Conservation (phyloP, 2,888 invertebrate species). For the Apodemia duryi region DNA sequence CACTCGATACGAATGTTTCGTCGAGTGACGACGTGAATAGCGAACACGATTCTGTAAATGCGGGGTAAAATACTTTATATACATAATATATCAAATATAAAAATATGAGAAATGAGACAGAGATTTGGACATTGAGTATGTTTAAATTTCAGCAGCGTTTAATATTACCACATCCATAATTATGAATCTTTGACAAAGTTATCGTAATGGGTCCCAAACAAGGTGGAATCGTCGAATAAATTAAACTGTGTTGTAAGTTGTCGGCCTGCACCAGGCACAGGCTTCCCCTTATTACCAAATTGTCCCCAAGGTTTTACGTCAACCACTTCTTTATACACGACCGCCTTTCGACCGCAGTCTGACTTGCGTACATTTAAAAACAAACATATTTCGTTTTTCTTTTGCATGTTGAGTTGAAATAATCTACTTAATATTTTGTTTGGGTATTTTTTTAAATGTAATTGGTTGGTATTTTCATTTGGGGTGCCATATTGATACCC, state of each 20-base stretch:
- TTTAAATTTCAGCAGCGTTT: neutral
- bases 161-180: conserved; percentile 2
- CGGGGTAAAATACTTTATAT: too few relatives aligned
- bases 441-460: too few relatives aligned
- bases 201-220: conserved; percentile 7
- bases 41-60: too few relatives aligned
- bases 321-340: conserved; percentile 9
- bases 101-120: too few relatives aligned
- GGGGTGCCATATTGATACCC: too few relatives aligned
- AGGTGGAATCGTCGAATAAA: conserved; percentile 56
- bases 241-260: conserved; percentile 65
- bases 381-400: conserved; percentile 4
- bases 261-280: conserved; percentile 58
- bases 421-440: too few relatives aligned
- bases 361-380: conserved; percentile 10
- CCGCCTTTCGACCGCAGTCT: conserved; percentile 7
- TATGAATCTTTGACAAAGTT: conserved; percentile 3
- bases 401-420: neutral
- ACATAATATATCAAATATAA: too few relatives aligned
- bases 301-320: conserved; percentile 42
- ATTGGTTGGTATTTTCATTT: too few relatives aligned
- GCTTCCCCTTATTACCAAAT: conserved; percentile 63
- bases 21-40: too few relatives aligned
- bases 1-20: too few relatives aligned
- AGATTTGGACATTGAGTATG: neutral